Percentiles rank a stretch among this genome's conserved stretches.
These are phyloP conservation scores for Pseudanteris insignis DNA, from an alignment of 2,888 invertebrate genomes.

Conservation along the genomic window DNA sequence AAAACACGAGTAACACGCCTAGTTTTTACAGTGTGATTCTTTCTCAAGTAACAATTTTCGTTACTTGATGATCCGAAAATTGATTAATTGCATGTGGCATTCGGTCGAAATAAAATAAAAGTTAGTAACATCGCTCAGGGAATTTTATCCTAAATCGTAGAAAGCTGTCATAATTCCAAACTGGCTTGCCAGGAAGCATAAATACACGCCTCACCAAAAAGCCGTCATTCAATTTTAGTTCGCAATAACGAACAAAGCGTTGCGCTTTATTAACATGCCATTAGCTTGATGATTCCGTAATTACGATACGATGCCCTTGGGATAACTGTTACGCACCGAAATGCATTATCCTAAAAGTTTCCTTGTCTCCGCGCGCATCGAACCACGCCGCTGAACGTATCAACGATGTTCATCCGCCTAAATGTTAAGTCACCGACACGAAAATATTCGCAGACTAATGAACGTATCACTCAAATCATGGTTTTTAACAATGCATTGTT, in stretches of 20 bases:
- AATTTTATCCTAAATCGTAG: constrained; percentile 19
- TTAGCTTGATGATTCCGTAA: constrained; percentile 51
- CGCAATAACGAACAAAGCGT: constrained; percentile 42
- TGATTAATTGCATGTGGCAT: too few species aligned
- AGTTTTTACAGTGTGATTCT: too few species aligned
- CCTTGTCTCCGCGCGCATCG: constrained; percentile 15
- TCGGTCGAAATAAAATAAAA: too few species aligned
- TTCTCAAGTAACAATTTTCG: too few species aligned
- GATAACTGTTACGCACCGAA: constrained; percentile 45
- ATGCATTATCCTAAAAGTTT: constrained; percentile 40
- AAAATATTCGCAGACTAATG: too few species aligned
- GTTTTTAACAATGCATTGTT: too few species aligned
- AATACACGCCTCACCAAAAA: constrained; percentile 17
- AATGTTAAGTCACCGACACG: too few species aligned
- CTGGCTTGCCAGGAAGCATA: constrained; percentile 26
- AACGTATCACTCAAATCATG: too few species aligned
- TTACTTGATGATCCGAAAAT: too few species aligned
- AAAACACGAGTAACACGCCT: too few species aligned
- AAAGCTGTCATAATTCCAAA: constrained; percentile 35
- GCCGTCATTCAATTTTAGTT: constrained; percentile 38
- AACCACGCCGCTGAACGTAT: background rate
- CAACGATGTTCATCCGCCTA: background rate
- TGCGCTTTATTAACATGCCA: constrained; percentile 48
- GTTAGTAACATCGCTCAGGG: background rate
- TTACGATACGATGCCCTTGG: constrained; percentile 48